Evolutionary conservation across 92 coral and sea anemone genomes (phyloP), one percentile per base, ranked within the genome.

Genomic region (Diadumene lineata): DNA sequence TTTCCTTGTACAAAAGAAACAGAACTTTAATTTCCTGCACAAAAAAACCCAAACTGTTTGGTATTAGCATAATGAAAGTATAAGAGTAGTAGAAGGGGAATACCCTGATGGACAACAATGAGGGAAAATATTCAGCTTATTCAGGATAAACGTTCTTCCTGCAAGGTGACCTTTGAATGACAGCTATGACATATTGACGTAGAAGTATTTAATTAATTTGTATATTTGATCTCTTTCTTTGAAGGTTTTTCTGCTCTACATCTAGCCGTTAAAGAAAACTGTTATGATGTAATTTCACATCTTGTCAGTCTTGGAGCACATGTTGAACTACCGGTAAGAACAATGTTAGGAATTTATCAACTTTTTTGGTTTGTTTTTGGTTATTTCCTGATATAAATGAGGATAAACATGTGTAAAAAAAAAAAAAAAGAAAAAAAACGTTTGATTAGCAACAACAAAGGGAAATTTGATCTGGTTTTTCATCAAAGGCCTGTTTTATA

Each of bases 171-270:
- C 31, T 22, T 23, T 53, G 24, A 13, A 4, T 21, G 21, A 3
- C 4, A 3, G 6, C 19, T 16, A 21, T 53, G 4, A 13, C 6
- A 13, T 38, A 38, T 53, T 53, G 60, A 9, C 24, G 6, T 53
- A 53, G 17, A 8, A 9, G 10, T 53, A 21, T 53, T 4, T 15
- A 3, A 53, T 16, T 56, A 32, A 56, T 44, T 21, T 28, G 23
- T 73, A 30, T 7, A 26, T 30, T 9, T 16, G 57, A 19, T 43
- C 27, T 69, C 28, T 69, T 46, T 26, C 32, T 55, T 44, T 44
- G 15, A 50, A 96, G 99, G 99, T 1, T 86, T 89, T 34, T 84
- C 99, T 0, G 92, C 99, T 0, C 81, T 96, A 6, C 97, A 89
- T 51, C 69, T 46, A 2, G 99, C 97, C 18, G 97, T 86, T 51